A percentile compares a stretch with the other conserved stretches of the same genome.
These are phyloP conservation scores for Hycleus cichorii DNA, from an alignment of 1,140 invertebrate species.

Conservation along the genomic window DNA sequence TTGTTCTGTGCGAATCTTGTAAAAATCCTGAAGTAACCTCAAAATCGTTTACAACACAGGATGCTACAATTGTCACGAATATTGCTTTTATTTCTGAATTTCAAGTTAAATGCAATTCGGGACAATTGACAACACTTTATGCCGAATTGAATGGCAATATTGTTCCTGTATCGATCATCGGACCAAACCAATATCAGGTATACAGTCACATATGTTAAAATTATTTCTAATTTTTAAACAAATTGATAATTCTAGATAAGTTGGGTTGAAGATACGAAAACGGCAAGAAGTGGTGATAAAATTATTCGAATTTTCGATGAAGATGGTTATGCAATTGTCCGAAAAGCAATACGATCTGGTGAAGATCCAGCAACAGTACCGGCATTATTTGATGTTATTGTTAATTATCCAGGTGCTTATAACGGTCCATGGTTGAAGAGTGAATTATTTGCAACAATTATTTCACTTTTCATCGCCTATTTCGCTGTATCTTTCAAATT, in stretches of 20 bases:
- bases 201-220: slow-evolving; percentile 11
- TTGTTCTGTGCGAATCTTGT: slow-evolving; percentile 39
- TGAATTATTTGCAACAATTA: slow-evolving; percentile 76
- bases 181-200: slow-evolving; percentile 73
- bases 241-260: slow-evolving; percentile 60
- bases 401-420: slow-evolving; percentile 81
- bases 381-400: slow-evolving; percentile 64
- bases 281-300: slow-evolving; percentile 70
- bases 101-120: slow-evolving; percentile 55
- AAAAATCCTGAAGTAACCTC: slow-evolving; percentile 56
- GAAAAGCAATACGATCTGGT: slow-evolving; percentile 64
- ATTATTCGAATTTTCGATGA: slow-evolving; percentile 81
- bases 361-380: slow-evolving; percentile 61
- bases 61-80: slow-evolving; percentile 81
- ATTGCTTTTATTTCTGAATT: slow-evolving; percentile 75
- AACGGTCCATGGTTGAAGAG: slow-evolving; percentile 87
- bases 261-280: slow-evolving; percentile 81
- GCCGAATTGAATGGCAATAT: slow-evolving; percentile 77
- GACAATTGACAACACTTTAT: slow-evolving; percentile 65
- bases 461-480: slow-evolving; percentile 76
- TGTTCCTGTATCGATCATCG: slow-evolving; percentile 68
- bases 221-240: background rate
- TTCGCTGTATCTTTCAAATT: slow-evolving; percentile 77
- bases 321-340: slow-evolving; percentile 77
- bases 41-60: slow-evolving; percentile 76